These are phyloP conservation scores for Falco peregrinus DNA, from an alignment of 2,797 vertebrate genomes.

Conservation along the genomic window DNA sequence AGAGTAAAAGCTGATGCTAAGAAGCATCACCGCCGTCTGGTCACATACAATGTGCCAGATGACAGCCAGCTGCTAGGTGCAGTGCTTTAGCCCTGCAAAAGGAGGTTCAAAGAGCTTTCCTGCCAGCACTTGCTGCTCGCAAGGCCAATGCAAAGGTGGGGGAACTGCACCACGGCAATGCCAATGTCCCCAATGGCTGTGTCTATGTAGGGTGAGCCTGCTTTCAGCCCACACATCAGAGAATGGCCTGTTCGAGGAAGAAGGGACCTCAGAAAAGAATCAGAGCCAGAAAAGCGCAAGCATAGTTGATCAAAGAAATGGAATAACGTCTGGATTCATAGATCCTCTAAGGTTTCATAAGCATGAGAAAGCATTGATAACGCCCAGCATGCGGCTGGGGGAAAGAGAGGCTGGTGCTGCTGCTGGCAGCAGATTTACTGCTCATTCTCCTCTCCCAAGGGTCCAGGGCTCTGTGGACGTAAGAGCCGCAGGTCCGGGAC, in stretches of 20 bases:
- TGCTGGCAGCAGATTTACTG: not conserved
- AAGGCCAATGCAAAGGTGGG: not conserved
- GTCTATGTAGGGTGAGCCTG: not conserved
- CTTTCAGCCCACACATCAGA: not conserved
- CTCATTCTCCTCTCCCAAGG: not conserved
- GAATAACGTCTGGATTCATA: not conserved
- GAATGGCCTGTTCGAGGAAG: not conserved
- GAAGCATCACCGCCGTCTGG: not conserved
- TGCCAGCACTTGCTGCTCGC: not conserved
- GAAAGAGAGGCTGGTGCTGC: not conserved
- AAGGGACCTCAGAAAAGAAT: not conserved
- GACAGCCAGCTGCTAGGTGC: not conserved
- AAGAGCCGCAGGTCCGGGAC: not conserved
- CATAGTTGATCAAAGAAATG: not conserved
- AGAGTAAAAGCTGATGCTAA: not conserved
- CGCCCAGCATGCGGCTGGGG: not conserved
- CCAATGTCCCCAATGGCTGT: not conserved
- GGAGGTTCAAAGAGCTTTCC: not conserved
- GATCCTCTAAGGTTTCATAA: not conserved
- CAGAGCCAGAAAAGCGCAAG: not conserved
- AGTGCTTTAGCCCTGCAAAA: not conserved
- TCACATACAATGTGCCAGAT: rapidly evolving
- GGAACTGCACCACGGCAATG: rapidly evolving
- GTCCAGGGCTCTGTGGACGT: not conserved
- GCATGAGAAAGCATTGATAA: not conserved